Conservation (phyloP, 2,113 vertebrate genomes). For the Penelope pileata region DNA sequence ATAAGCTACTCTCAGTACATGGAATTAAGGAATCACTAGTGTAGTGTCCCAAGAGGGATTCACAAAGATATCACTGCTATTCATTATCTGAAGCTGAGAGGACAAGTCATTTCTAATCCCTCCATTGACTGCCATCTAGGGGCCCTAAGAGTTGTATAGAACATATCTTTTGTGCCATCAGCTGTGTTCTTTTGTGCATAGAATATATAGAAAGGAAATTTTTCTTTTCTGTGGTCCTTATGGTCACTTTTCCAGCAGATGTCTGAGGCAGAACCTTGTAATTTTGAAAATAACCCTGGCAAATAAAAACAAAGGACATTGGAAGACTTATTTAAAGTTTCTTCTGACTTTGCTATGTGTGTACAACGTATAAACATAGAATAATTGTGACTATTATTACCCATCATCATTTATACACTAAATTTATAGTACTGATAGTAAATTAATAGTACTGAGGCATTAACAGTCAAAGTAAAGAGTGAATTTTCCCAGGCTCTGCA, state of each 20-base stretch:
- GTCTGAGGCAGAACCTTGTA: background rate
- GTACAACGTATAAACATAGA: background rate
- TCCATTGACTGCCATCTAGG: slow-evolving; percentile 71
- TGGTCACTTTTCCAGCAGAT: background rate
- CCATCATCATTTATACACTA: background rate
- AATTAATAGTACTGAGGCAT: background rate
- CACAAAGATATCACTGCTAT: background rate
- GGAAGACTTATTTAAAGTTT: background rate
- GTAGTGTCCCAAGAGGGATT: background rate
- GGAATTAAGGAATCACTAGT: background rate
- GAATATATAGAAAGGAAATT: background rate
- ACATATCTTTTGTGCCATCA: slow-evolving; percentile 17
- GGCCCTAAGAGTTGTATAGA: slow-evolving; percentile 31
- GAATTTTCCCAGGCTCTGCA: background rate
- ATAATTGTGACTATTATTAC: background rate
- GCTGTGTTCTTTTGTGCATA: background rate
- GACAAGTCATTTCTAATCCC: slow-evolving; percentile 28
- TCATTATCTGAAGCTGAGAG: slow-evolving; percentile 20
- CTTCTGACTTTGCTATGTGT: background rate
- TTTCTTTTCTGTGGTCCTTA: background rate
- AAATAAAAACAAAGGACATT: background rate
- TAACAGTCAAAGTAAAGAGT: background rate
- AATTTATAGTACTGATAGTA: background rate
- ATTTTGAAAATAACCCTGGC: background rate
- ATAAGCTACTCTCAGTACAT: background rate